Base-by-base conservation (phyloP, 2,888 invertebrate genomes). In the Drosophila mimica region DNA sequence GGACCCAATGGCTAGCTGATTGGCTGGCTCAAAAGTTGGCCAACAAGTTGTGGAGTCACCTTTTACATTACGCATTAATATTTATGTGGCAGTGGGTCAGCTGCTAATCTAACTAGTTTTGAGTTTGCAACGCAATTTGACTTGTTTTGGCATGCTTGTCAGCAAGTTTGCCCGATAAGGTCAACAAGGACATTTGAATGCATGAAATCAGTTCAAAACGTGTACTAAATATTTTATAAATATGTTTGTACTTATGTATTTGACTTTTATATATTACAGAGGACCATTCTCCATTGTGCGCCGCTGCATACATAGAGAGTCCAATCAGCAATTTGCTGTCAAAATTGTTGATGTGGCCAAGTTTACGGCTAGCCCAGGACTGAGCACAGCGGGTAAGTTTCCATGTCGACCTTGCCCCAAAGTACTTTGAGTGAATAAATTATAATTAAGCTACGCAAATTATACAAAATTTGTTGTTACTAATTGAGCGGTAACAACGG, bases 281-380 rank as follows among this genome's bases (percentile, higher is more conserved):
- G 99, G 99, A 84, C 99, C 99, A 91, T 99, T 98, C 95, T 99
- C 99, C 92, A 96, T 99, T 93, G 99, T 99, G 67, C 95, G 98
- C 83, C 95, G 98, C 94, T 99, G 99, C 94, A 96, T 98, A 87
- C 99, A 99, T 93, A 95, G 98, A 74, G 98, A 98, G 93, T 98
- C 98, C 17, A 97, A 96, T 63, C 98, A 98, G 93, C 98, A 98
- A 93, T 99, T 98, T 94, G 99, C 99, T 69, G 99, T 99, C 86
- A 99, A 99, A 95, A 98, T 99, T 91, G 98, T 99, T 82, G 99
- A 99, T 94, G 98, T 99, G 65, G 98, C 98, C 84, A 98, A 98
- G 93, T 99, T 99, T 93, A 98, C 98, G 80, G 97, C 98, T 62
- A 98, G 98, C 92, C 99, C 99, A 38, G 99, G 99, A 74, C 95